These are phyloP conservation scores for Carduelis carduelis DNA, from an alignment of 2,797 vertebrate genomes.

Conservation along the genomic window DNA sequence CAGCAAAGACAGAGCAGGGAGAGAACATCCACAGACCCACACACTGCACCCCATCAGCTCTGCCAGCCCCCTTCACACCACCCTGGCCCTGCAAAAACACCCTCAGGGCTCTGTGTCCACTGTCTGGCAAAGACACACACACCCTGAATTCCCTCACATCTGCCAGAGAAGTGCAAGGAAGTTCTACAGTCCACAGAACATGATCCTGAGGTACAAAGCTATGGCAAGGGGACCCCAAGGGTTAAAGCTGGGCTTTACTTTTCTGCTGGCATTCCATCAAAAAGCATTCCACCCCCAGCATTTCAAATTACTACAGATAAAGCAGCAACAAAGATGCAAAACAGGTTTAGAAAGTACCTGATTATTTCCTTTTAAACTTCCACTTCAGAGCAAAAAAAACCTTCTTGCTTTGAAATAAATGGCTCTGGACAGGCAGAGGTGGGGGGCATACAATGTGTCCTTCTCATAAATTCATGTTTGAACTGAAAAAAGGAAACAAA, in stretches of 20 bases:
- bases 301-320: constrained; percentile 25
- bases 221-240: neutral
- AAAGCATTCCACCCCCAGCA: neutral
- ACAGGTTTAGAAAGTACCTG: constrained; percentile 21
- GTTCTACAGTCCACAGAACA: neutral
- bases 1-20: neutral
- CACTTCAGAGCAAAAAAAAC: neutral
- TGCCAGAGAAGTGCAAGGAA: neutral
- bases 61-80: neutral
- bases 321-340: constrained; percentile 10
- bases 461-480: neutral
- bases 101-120: neutral
- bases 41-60: rapidly evolving
- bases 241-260: neutral
- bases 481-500: constrained; percentile 3
- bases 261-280: neutral
- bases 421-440: neutral
- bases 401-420: constrained; percentile 26
- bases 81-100: neutral
- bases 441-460: neutral
- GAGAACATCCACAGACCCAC: rapidly evolving
- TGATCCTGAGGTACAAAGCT: neutral
- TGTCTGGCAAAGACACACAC: neutral
- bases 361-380: constrained; percentile 27
- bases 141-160: neutral